Conservation (phyloP, 2,888 invertebrate genomes). For the Autographa gamma region DNA sequence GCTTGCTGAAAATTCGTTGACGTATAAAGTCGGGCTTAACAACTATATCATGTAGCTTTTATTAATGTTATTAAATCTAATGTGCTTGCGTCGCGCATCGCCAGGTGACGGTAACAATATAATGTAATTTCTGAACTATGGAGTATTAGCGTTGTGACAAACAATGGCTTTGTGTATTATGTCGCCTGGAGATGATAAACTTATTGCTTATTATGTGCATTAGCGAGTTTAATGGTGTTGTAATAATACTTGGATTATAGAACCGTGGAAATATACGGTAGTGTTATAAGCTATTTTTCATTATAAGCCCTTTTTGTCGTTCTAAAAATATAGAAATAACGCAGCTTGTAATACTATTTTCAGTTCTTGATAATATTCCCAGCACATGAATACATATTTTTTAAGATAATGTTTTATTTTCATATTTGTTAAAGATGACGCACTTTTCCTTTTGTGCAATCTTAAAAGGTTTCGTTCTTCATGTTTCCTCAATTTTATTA, state of each 20-base stretch:
- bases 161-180: constrained; percentile 44
- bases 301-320: too few species aligned
- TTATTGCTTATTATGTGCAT: neutral
- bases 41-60: constrained; percentile 20
- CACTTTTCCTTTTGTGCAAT: constrained; percentile 32
- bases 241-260: too few species aligned
- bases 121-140: constrained; percentile 48
- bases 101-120: constrained; percentile 49
- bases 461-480: constrained; percentile 2
- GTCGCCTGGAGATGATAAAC: constrained; percentile 22
- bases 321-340: too few species aligned
- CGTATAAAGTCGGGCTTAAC: constrained; percentile 15
- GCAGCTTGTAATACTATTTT: neutral
- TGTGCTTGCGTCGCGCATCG: constrained; percentile 36
- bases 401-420: neutral
- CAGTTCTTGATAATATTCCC: neutral
- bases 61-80: constrained; percentile 42
- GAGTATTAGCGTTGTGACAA: constrained; percentile 25
- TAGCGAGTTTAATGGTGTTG: neutral
- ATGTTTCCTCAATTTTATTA: constrained; percentile 18
- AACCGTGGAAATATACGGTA: too few species aligned
- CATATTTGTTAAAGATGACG: constrained; percentile 11
- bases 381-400: neutral
- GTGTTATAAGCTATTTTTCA: too few species aligned
- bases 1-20: neutral